Base-by-base conservation (phyloP, 2,797 vertebrate species). In the Eidolon dupreanum region DNA sequence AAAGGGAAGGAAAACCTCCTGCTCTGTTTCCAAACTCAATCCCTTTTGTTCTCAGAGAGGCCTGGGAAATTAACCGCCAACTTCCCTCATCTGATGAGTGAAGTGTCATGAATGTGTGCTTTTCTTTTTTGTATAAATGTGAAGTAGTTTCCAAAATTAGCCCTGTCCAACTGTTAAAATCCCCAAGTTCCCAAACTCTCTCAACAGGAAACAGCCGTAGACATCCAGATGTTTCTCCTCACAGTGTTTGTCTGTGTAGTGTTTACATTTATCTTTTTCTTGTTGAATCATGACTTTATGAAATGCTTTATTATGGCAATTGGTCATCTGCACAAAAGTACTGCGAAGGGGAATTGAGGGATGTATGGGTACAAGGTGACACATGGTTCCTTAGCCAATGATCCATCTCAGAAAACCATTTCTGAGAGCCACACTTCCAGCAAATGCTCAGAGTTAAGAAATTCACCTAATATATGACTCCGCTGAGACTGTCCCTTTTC, bases 191-290 rank as follows among this genome's bases (percentile, higher is more conserved):
- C 92, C 96, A 91, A 95, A 94, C 79, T 85, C 74, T 94, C 88
- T 49, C 87, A 38, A 85, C 92, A 95, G 95, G 95, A 97, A 96
- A 65, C 89, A 88, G 75, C 84, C 59, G 71, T 88, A 78, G 90
- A 82, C 90, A 93, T 86, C 92, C 96, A 97, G 97, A 97, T 97
- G 97, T 96, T 92, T 90, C 77, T 96, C 77, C 61, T 97, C 93
- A 43, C 41, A 6, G 84, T 68, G 77, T 92, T 88, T 86, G 87
- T 95, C 96, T 84, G 93, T 46, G 33, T 38, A 55, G 51, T 95
- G 86, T 97, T 97, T 97, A 94, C 88, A 88, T 92, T 83, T 81
- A 97, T 95, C 90, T 95, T 92, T 94, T 75, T 92, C 97, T 92
- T 93, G 96, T 97, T 96, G 93, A 83, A 90, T 86, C 65, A 41